phyloP scores from a whole-genome alignment of 2,888 invertebrate species.

The Pristionchus maxplancki region DNA sequence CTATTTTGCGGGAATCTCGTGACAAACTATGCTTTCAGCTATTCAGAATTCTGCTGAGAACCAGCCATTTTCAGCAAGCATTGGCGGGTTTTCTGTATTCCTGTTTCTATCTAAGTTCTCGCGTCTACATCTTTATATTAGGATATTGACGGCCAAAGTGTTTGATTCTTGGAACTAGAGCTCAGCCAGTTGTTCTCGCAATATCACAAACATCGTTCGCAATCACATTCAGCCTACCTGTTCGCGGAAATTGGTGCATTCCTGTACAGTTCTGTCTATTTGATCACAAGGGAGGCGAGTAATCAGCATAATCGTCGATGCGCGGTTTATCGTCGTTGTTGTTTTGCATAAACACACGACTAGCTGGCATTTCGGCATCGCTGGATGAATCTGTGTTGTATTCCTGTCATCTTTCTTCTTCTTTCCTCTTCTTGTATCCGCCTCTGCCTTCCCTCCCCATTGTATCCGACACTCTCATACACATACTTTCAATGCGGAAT shows the following conservation, averaged over 20 bases:
- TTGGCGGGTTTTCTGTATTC: neutral
- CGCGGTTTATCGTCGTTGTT: constrained; percentile 7
- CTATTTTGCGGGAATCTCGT: neutral
- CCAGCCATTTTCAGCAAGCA: neutral
- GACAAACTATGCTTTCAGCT: neutral
- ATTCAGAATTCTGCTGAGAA: neutral
- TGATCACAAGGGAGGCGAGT: neutral
- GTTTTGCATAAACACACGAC: neutral
- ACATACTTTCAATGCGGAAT: neutral
- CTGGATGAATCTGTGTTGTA: neutral
- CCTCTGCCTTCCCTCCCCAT: neutral
- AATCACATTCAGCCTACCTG: neutral
- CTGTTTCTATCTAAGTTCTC: neutral
- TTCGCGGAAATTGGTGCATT: neutral
- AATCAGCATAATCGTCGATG: constrained; percentile 24
- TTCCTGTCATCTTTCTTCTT: neutral
- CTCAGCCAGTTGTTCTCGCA: no score
- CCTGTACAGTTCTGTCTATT: neutral
- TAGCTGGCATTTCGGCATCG: constrained; percentile 25
- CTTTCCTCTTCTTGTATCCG: neutral
- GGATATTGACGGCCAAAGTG: no score
- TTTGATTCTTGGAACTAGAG: no score
- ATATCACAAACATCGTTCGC: no score
- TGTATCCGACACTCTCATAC: constrained; percentile 27
- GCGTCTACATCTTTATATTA: no score